A percentile compares a stretch with the other conserved stretches of the same genome.
phyloP scores from a whole-genome alignment of 2,113 vertebrate genomes.

The Alethe castanea region DNA sequence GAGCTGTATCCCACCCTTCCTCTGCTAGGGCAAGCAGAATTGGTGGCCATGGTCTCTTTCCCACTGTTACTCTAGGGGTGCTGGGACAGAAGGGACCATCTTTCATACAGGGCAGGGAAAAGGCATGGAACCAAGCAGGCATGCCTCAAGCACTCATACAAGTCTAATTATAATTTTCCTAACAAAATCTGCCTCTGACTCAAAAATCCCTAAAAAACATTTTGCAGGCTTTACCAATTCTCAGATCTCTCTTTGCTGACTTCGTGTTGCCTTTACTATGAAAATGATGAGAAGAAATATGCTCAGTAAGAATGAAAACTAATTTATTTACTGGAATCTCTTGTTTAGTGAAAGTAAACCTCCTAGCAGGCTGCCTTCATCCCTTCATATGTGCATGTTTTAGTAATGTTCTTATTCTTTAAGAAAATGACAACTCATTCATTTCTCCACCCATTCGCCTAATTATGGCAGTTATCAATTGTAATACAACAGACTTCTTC shows the following conservation, averaged over 20 bases:
- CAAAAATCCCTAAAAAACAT: background rate
- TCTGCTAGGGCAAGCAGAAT: background rate
- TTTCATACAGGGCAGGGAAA: background rate
- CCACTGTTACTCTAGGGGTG: background rate
- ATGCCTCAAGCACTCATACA: background rate
- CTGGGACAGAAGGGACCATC: background rate
- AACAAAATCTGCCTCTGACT: background rate
- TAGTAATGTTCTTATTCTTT: background rate
- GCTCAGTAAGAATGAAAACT: background rate
- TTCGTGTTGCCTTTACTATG: background rate
- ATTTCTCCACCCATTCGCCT: background rate
- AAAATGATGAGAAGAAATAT: background rate
- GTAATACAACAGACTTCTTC: background rate
- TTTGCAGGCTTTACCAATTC: background rate
- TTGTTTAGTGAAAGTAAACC: background rate
- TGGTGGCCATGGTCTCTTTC: background rate
- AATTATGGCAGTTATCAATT: background rate
- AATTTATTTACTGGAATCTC: background rate
- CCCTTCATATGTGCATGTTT: background rate
- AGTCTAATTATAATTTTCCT: background rate
- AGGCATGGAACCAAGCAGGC: background rate
- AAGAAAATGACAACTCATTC: background rate
- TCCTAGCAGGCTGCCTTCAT: background rate
- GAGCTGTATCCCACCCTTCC: background rate
- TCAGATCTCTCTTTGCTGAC: background rate